A percentile compares a stretch with the other conserved stretches of the same genome.
phyloP scores from a whole-genome alignment of 2,113 vertebrate genomes.

The Apodemus speciosus region DNA sequence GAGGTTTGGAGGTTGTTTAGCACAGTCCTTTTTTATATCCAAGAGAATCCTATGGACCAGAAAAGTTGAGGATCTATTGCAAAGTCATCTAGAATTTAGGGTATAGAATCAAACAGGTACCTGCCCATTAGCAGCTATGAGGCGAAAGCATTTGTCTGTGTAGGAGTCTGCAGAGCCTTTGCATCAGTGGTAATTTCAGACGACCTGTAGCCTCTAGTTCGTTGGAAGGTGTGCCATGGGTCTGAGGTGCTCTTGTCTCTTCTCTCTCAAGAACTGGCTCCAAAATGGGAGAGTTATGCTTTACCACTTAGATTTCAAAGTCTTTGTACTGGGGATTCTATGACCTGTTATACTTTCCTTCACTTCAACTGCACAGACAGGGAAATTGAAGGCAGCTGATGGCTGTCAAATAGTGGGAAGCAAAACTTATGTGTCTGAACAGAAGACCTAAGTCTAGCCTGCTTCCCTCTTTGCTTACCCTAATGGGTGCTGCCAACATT shows the following conservation, averaged over 20 bases:
- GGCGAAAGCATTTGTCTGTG: not conserved
- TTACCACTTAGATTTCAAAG: not conserved
- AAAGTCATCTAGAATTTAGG: not conserved
- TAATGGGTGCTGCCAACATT: rapidly evolving
- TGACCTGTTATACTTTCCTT: constrained; percentile 13
- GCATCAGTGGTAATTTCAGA: not conserved
- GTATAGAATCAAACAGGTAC: not conserved
- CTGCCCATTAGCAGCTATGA: not conserved
- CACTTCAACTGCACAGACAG: not conserved
- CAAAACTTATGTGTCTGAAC: not conserved
- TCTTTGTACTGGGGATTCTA: not conserved
- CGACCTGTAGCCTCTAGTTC: not conserved
- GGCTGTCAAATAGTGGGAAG: not conserved
- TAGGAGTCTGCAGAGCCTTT: not conserved
- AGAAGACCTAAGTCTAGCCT: not conserved
- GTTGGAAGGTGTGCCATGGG: not conserved
- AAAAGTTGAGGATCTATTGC: not conserved
- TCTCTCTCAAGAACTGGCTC: not conserved
- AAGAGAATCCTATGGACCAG: not conserved
- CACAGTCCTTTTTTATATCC: not conserved
- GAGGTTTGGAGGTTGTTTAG: not conserved
- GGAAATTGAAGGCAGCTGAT: not conserved
- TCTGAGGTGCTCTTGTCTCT: not conserved
- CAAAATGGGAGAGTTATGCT: not conserved
- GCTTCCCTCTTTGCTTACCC: not conserved